phyloP scores from a whole-genome alignment of 2,888 invertebrate species.

The Erebia ligea region DNA sequence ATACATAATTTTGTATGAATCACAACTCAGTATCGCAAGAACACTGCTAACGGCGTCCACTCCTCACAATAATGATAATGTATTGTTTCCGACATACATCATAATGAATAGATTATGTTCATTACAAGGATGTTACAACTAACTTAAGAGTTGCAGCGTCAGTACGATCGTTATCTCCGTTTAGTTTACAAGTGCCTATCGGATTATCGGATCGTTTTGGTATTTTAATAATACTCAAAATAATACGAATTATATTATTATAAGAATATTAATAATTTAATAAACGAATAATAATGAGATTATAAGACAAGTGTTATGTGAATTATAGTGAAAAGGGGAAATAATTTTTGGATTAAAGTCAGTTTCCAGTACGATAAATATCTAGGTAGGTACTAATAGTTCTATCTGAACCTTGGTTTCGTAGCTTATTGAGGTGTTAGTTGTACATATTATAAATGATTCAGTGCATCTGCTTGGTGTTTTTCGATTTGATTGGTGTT shows the following conservation, averaged over 20 bases:
- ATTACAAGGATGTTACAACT: background rate
- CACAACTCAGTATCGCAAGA: no score
- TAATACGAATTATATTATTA: background rate
- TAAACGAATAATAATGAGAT: no score
- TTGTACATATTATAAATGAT: no score
- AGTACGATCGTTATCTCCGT: slow-evolving; percentile 7
- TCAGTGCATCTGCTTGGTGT: no score
- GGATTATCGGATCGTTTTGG: background rate
- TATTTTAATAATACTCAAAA: background rate
- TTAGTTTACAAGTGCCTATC: background rate
- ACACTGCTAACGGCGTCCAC: no score
- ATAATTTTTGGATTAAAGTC: background rate
- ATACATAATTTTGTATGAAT: no score
- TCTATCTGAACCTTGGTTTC: no score
- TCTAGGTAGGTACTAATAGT: background rate
- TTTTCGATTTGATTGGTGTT: no score
- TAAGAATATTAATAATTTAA: background rate
- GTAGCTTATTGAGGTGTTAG: no score
- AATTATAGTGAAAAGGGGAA: background rate
- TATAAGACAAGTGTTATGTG: background rate
- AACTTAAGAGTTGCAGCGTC: background rate
- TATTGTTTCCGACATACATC: background rate
- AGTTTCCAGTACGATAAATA: background rate
- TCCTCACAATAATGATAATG: background rate
- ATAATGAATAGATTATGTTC: background rate